A percentile compares a stretch with the other conserved stretches of the same genome.
These are phyloP conservation scores for Eilema caniola DNA, from an alignment of 2,888 invertebrate species.

Conservation along the genomic window DNA sequence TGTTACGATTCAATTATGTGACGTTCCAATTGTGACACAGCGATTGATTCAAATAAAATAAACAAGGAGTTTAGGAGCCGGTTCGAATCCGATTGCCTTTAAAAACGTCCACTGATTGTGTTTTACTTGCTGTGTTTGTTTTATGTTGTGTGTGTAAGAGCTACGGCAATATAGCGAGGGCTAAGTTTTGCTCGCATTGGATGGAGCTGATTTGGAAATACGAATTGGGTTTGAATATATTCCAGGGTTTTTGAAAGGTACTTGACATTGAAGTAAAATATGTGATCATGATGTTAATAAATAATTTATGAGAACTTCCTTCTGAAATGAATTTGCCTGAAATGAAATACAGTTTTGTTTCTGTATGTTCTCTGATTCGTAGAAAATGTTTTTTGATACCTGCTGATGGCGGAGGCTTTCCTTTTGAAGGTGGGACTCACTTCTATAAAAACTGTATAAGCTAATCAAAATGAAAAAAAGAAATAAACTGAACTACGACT, in stretches of 20 bases:
- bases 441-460: no score
- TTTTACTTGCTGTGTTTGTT: slow-evolving; percentile 31
- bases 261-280: not conserved
- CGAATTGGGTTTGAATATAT: not conserved
- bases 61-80: slow-evolving; percentile 19
- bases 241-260: not conserved
- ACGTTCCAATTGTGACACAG: slow-evolving; percentile 20
- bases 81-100: slow-evolving; percentile 32
- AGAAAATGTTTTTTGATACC: no score
- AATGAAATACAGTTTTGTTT: no score
- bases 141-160: slow-evolving; percentile 16
- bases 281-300: no score
- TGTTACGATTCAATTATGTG: slow-evolving; percentile 20
- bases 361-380: no score
- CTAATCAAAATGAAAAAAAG: no score
- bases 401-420: no score
- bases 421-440: no score
- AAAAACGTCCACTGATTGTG: slow-evolving; percentile 34
- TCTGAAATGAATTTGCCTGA: no score
- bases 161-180: slow-evolving; percentile 3
- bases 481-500: no score
- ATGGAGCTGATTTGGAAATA: not conserved
- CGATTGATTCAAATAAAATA: slow-evolving; percentile 29
- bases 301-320: no score
- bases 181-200: slow-evolving; percentile 8